Conservation (phyloP, 2,797 vertebrate genomes). For the Synaphobranchus kaupii region DNA sequence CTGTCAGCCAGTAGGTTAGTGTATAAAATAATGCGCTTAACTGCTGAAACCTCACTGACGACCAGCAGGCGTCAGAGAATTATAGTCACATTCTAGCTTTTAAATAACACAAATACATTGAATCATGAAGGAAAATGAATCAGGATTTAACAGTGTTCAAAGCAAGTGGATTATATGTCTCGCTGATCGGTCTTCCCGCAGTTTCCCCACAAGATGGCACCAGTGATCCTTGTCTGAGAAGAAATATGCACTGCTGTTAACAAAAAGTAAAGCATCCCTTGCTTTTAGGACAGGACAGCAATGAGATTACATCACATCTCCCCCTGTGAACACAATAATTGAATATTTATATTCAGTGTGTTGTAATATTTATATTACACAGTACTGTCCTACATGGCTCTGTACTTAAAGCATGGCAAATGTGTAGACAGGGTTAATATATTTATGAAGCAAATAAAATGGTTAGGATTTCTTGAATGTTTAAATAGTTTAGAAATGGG, state of each 20-base stretch:
- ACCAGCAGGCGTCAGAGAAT: not conserved
- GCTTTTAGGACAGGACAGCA: not conserved
- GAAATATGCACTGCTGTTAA: not conserved
- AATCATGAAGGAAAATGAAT: not conserved
- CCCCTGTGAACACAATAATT: not conserved
- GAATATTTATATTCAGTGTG: not conserved
- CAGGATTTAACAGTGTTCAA: not conserved
- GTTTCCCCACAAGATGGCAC: not conserved
- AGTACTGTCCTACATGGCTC: not conserved
- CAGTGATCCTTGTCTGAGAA: not conserved
- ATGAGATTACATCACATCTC: not conserved
- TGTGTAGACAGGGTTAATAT: not conserved
- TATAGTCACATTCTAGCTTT: not conserved
- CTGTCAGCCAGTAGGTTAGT: no score
- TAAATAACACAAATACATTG: not conserved
- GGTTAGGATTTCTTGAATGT: not conserved
- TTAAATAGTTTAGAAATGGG: not conserved
- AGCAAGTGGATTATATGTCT: not conserved
- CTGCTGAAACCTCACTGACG: not conserved
- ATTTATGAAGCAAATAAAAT: not conserved
- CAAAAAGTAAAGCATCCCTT: not conserved
- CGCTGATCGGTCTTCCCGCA: not conserved
- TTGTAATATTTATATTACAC: not conserved
- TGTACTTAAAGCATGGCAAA: not conserved
- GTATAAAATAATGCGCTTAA: no score